Evolutionary conservation across 2,797 vertebrate genomes (phyloP).

Genomic region (Buphagus erythrorhynchus): DNA sequence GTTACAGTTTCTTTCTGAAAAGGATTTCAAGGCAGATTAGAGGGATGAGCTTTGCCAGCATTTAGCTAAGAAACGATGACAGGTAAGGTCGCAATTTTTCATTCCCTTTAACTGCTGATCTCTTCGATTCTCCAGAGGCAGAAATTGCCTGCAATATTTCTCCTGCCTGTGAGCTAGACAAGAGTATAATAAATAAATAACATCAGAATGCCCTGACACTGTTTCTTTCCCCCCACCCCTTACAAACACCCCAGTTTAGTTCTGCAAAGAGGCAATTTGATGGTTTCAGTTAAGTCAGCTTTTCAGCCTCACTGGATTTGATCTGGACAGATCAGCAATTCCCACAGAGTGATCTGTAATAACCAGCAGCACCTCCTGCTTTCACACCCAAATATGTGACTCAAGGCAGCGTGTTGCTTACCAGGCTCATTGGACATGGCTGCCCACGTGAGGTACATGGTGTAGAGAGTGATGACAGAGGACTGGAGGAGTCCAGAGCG

Average conservation of each 20-base stretch:
- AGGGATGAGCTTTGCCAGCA: not conserved
- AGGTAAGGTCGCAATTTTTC: not conserved
- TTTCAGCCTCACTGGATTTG: not conserved
- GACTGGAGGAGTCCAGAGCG: slow-evolving; percentile 93
- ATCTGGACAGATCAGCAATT: not conserved
- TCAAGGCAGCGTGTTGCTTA: slow-evolving; percentile 67
- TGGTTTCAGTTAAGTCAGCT: not conserved
- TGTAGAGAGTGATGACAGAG: slow-evolving; percentile 91
- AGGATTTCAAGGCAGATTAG: not conserved
- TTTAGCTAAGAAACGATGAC: not conserved
- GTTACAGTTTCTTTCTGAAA: slow-evolving; percentile 88
- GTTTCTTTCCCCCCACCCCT: not conserved
- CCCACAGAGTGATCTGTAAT: not conserved
- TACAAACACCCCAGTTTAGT: not conserved
- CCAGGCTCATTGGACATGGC: slow-evolving; percentile 93
- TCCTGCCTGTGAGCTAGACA: not conserved
- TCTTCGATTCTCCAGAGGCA: not conserved
- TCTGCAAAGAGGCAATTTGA: not conserved
- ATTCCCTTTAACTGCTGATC: not conserved
- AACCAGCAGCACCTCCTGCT: not conserved
- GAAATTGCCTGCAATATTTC: not conserved
- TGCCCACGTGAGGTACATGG: slow-evolving; percentile 94
- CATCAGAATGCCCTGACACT: not conserved
- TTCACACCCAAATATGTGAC: not conserved
- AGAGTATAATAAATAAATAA: not conserved